Conservation (phyloP, 2,113 vertebrate genomes). For the Eudorcas thomsonii region DNA sequence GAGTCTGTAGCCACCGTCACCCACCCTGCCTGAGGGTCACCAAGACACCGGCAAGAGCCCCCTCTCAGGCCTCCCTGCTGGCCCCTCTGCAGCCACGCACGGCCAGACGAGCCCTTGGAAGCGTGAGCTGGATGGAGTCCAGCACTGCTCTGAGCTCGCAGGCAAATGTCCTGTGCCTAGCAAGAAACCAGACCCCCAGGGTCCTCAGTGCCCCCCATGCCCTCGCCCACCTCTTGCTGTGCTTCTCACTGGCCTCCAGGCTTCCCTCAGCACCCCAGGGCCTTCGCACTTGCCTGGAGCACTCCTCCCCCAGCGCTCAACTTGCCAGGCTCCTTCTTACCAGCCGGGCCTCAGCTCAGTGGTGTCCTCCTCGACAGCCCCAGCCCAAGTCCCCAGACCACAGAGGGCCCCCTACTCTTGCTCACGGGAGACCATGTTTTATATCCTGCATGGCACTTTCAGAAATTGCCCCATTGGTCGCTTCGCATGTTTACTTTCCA, state of each 20-base stretch:
- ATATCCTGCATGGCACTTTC: background rate
- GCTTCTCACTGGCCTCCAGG: background rate
- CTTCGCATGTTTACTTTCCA: background rate
- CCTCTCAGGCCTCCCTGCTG: accelerated
- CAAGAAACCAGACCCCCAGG: background rate
- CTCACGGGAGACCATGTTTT: background rate
- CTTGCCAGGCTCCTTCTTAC: background rate
- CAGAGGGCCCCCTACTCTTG: background rate
- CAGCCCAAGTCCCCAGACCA: background rate
- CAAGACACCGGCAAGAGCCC: accelerated
- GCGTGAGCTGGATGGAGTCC: background rate
- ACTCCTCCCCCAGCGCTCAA: background rate
- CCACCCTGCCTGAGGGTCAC: background rate
- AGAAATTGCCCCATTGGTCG: background rate
- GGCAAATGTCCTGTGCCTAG: background rate
- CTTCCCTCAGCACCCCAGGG: background rate
- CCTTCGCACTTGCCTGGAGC: background rate
- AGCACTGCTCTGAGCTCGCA: too few species aligned
- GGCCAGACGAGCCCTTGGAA: background rate
- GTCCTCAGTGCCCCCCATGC: background rate
- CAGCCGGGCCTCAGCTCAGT: background rate
- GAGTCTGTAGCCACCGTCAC: background rate
- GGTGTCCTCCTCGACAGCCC: background rate
- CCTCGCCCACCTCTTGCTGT: background rate
- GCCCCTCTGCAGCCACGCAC: background rate